These are phyloP conservation scores for Drosophila robusta DNA, from an alignment of 2,888 invertebrate genomes.

Conservation along the genomic window DNA sequence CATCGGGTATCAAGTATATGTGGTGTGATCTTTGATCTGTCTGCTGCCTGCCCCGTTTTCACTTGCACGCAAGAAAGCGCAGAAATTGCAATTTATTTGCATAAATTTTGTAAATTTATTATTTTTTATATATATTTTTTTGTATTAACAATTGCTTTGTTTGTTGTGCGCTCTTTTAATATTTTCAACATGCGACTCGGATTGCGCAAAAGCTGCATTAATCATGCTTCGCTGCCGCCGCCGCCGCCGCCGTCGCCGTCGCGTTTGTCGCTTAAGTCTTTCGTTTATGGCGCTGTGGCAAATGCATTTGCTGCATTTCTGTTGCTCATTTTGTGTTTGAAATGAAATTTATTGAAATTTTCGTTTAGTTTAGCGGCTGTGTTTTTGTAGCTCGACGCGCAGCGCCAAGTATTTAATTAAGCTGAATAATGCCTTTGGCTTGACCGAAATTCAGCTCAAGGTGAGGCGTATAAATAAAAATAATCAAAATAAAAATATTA, in stretches of 20 bases:
- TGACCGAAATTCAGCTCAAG: constrained; percentile 81
- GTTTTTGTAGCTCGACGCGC: constrained; percentile 5
- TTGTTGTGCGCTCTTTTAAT: constrained; percentile 48
- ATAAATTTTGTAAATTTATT: constrained; percentile 44
- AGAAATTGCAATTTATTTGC: constrained; percentile 75
- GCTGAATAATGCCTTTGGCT: constrained; percentile 58
- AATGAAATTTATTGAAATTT: constrained; percentile 68
- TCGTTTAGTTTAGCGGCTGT: constrained; percentile 32
- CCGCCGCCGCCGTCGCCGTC: background rate
- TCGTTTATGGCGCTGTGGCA: constrained; percentile 54
- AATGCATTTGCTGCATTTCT: constrained; percentile 43
- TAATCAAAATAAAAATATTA: constrained; percentile 21
- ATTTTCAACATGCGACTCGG: constrained; percentile 57
- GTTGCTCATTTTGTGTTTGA: constrained; percentile 39
- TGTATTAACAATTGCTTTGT: constrained; percentile 24
- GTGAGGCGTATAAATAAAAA: constrained; percentile 58
- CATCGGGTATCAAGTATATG: constrained; percentile 17
- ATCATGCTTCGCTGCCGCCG: constrained; percentile 47
- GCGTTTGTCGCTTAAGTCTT: constrained; percentile 73
- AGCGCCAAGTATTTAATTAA: constrained; percentile 66
- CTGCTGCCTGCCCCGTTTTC: constrained; percentile 30
- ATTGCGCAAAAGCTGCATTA: constrained; percentile 75
- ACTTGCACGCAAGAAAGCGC: constrained; percentile 60
- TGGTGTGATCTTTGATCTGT: constrained; percentile 25
- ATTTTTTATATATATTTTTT: constrained; percentile 1